phyloP scores from a whole-genome alignment of 2,888 invertebrate genomes.

The Thereva unica region DNA sequence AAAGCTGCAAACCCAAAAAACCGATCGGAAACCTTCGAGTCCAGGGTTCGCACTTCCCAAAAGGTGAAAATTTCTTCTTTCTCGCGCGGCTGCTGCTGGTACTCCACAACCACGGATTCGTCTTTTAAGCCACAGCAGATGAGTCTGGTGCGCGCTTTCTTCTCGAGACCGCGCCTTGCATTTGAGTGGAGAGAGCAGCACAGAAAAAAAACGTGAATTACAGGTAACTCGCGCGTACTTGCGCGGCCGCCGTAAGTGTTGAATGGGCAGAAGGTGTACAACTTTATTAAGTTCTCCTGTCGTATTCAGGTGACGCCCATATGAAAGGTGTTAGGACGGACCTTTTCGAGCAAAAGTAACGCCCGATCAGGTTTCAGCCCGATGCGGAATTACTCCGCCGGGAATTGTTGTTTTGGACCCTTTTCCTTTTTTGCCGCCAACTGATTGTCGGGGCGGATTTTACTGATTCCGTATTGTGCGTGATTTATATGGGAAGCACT shows the following conservation, averaged over 20 bases:
- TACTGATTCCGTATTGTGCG: no score
- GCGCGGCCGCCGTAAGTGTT: conserved; percentile 2
- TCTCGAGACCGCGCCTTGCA: conserved; percentile 1
- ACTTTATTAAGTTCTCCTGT: conserved; percentile 34
- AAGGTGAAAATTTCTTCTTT: not conserved
- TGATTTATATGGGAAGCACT: no score
- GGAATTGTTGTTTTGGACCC: no score
- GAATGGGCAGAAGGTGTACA: conserved; percentile 30
- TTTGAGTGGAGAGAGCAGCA: not conserved
- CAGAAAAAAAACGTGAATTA: conserved; percentile 2
- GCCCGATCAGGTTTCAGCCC: conserved; percentile 18
- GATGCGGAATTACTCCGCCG: no score
- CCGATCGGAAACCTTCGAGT: not conserved
- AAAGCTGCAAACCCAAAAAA: not conserved
- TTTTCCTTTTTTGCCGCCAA: no score
- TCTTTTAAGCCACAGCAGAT: conserved; percentile 2
- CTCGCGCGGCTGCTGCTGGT: not conserved
- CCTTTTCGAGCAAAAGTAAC: conserved; percentile 26
- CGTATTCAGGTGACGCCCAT: conserved; percentile 30
- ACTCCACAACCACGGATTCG: not conserved
- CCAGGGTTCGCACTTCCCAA: no score
- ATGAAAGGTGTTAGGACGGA: conserved; percentile 33
- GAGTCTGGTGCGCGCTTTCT: conserved; percentile 16
- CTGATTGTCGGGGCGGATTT: no score
- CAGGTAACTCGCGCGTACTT: not conserved